Evolutionary conservation across 2,797 vertebrate genomes (phyloP).

Genomic region (Steatocranus sp.): DNA sequence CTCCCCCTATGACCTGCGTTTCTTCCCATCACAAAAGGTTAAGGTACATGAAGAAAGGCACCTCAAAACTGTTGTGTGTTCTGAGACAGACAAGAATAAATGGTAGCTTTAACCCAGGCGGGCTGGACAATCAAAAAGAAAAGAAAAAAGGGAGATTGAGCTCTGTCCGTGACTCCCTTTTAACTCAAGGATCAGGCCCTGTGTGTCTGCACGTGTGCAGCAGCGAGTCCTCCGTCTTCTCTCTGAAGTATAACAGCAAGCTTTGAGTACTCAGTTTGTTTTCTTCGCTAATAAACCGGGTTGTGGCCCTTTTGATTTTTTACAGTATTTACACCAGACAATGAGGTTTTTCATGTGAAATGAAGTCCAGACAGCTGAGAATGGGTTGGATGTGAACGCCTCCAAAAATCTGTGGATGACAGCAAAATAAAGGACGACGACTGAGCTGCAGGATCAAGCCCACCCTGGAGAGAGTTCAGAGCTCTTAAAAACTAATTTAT

Average conservation of each 20-base stretch:
- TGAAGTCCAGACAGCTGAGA: not conserved
- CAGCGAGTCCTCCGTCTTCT: not conserved
- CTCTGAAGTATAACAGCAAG: not conserved
- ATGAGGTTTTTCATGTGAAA: constrained; percentile 4
- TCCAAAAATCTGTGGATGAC: constrained; percentile 7
- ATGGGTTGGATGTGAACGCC: not conserved
- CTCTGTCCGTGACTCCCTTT: not conserved
- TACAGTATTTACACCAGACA: constrained; percentile 37
- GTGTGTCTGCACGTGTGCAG: not conserved
- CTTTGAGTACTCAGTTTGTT: not conserved
- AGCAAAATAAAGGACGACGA: constrained; percentile 27
- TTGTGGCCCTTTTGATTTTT: not conserved
- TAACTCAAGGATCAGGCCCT: not conserved
- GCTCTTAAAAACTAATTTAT: not conserved
- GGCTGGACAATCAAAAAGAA: not conserved
- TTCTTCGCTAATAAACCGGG: not conserved
- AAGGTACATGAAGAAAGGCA: constrained; percentile 67
- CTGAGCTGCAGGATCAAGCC: not conserved
- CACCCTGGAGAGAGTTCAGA: not conserved
- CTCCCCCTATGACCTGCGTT: not conserved
- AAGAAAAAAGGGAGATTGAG: not conserved
- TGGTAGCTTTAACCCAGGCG: not conserved
- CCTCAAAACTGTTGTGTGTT: constrained; percentile 43
- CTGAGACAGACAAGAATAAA: constrained; percentile 8
- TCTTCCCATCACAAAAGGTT: constrained; percentile 20